These are phyloP conservation scores for Carduelis carduelis DNA, from an alignment of 2,797 vertebrate genomes.

Conservation along the genomic window DNA sequence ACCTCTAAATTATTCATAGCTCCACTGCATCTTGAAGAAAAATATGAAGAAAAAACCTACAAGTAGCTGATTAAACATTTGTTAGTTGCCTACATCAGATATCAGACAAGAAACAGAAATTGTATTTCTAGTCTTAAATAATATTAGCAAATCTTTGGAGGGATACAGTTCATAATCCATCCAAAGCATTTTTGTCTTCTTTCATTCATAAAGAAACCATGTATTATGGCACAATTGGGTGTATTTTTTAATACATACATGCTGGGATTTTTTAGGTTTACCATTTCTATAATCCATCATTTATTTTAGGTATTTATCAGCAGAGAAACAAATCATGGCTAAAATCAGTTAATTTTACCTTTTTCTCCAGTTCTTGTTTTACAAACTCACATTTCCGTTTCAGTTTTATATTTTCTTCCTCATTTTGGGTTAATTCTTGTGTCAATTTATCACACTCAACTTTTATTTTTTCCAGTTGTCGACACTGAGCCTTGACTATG, in stretches of 20 bases:
- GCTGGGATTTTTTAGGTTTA: background rate
- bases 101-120: background rate
- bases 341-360: conserved; percentile 74
- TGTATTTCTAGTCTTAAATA: background rate
- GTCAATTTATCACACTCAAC: conserved; percentile 86
- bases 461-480: conserved; percentile 90
- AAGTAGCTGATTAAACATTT: background rate
- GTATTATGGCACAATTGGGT: background rate
- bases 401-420: conserved; percentile 79
- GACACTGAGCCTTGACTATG: conserved; percentile 74
- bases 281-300: background rate
- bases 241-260: background rate
- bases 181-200: background rate
- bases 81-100: background rate
- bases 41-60: background rate
- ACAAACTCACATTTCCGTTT: conserved; percentile 81
- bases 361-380: conserved; percentile 86
- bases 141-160: background rate
- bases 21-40: background rate
- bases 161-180: background rate
- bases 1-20: background rate
- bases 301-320: background rate
- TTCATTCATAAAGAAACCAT: background rate
- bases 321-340: background rate
- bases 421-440: conserved; percentile 78